Evolutionary conservation across 1,140 invertebrate genomes (phyloP).

Genomic region (Armadillidium nasatum): DNA sequence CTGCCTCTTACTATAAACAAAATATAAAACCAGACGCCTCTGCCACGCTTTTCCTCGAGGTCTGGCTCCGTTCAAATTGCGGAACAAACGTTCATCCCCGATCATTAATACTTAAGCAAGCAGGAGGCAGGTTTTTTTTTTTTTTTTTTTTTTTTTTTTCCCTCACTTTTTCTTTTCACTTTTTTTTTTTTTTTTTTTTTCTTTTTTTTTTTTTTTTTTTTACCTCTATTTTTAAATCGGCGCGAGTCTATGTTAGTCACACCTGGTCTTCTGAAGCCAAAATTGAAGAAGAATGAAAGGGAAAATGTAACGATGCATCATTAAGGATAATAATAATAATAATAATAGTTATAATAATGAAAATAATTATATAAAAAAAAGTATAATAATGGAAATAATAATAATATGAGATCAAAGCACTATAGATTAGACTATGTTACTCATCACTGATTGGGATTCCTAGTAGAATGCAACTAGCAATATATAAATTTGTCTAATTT

Average conservation of each 20-base stretch:
- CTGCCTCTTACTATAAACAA: neutral
- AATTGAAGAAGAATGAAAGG: neutral
- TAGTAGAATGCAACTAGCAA: too few species aligned
- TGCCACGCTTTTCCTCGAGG: neutral
- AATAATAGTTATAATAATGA: too few species aligned
- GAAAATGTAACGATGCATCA: neutral
- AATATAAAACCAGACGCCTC: neutral
- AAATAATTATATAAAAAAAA: too few species aligned
- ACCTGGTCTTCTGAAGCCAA: neutral
- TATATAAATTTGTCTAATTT: too few species aligned
- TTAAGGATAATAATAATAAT: neutral
- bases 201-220: too few species aligned
- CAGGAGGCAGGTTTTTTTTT: too few species aligned
- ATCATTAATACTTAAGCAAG: neutral
- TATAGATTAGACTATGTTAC: too few species aligned
- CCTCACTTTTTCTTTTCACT: too few species aligned
- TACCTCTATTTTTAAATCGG: neutral
- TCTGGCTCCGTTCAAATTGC: neutral
- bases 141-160: neutral
- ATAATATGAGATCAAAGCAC: too few species aligned
- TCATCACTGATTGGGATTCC: too few species aligned
- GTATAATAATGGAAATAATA: too few species aligned
- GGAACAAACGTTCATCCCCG: neutral
- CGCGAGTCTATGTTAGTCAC: neutral
- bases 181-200: too few species aligned